Evolutionary conservation across 2,113 vertebrate genomes (phyloP).

Genomic region (Atlantisia rogersi): DNA sequence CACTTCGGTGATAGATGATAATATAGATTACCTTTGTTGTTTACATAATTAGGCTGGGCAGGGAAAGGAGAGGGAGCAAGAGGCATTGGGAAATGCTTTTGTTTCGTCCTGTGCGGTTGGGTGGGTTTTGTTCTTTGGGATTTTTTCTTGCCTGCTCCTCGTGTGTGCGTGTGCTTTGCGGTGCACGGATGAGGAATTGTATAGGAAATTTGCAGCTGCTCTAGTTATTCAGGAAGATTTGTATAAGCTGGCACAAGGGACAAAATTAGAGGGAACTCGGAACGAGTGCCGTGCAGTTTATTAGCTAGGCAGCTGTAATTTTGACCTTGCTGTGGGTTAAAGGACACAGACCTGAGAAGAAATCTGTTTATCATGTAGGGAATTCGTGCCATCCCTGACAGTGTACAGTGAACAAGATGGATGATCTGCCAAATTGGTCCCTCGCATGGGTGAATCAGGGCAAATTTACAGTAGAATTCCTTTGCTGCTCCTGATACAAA

Average conservation of each 20-base stretch:
- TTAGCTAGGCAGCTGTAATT: slow-evolving; percentile 72
- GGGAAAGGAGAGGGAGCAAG: neutral
- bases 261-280: slow-evolving; percentile 36
- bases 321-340: slow-evolving; percentile 84
- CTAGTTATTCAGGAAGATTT: slow-evolving; percentile 13
- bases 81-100: neutral
- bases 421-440: slow-evolving; percentile 81
- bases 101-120: neutral
- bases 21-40: slow-evolving; percentile 36
- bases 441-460: slow-evolving; percentile 80
- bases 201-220: slow-evolving; percentile 32
- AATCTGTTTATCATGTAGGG: slow-evolving; percentile 83
- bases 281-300: neutral
- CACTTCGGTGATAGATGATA: slow-evolving; percentile 39
- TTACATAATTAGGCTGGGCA: neutral
- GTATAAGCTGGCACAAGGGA: slow-evolving; percentile 47
- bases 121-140: neutral
- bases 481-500: slow-evolving; percentile 69
- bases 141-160: neutral
- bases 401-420: slow-evolving; percentile 81
- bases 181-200: neutral
- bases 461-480: slow-evolving; percentile 76
- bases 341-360: slow-evolving; percentile 80
- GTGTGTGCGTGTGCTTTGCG: neutral
- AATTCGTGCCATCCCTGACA: slow-evolving; percentile 80